Conservation (phyloP, 2,113 vertebrate species). For the Sialia sialis region DNA sequence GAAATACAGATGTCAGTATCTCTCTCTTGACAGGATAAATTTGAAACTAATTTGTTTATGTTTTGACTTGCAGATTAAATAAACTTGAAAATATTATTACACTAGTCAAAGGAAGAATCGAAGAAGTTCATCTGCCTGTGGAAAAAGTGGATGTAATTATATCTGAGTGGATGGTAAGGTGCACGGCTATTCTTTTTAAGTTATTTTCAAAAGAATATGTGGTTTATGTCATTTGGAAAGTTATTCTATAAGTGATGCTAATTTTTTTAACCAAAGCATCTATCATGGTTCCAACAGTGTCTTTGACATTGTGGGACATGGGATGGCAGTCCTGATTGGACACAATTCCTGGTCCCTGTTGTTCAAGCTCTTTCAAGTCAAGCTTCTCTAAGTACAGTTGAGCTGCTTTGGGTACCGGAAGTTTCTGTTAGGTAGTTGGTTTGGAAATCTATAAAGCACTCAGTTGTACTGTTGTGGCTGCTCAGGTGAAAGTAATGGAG, state of each 20-base stretch:
- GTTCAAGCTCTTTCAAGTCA: neutral
- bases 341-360: neutral
- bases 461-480: neutral
- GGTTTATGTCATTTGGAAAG: neutral
- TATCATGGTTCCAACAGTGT: neutral
- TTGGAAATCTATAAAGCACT: neutral
- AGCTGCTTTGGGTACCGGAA: neutral
- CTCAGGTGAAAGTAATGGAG: neutral
- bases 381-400: neutral
- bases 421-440: neutral
- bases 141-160: slow-evolving; percentile 94
- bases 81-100: slow-evolving; percentile 84
- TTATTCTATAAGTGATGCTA: accelerated
- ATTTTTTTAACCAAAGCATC: neutral
- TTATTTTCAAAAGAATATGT: neutral
- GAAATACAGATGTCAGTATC: neutral
- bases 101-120: slow-evolving; percentile 91
- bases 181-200: neutral
- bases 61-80: slow-evolving; percentile 83
- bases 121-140: slow-evolving; percentile 88
- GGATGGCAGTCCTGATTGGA: neutral
- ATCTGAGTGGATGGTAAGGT: slow-evolving; percentile 98
- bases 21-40: neutral
- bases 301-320: neutral
- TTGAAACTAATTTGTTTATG: neutral